Percentiles rank a stretch among this genome's conserved stretches.
phyloP scores from a whole-genome alignment of 2,113 vertebrate species.

The Halcyon malimbica region DNA sequence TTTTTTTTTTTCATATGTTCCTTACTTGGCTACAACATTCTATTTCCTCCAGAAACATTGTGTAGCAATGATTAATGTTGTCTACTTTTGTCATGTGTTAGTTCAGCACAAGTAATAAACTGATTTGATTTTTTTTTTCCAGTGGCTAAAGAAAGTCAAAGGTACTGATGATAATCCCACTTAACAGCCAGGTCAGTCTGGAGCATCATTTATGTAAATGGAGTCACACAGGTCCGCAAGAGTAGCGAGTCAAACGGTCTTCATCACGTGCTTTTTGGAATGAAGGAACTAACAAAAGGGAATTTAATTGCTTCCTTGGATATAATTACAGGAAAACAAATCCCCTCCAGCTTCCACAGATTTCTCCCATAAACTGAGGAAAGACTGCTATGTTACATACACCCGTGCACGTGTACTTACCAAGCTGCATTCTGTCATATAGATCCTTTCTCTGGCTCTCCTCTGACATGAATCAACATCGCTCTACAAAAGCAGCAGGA shows the following conservation, averaged over 20 bases:
- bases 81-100: not conserved
- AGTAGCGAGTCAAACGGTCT: not conserved
- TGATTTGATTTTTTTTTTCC: not conserved
- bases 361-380: not conserved
- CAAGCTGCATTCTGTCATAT: conserved; percentile 81
- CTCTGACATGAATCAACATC: conserved; percentile 89
- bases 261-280: not conserved
- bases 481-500: conserved; percentile 78
- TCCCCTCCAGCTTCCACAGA: not conserved
- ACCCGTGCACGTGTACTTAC: conserved; percentile 66
- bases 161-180: not conserved
- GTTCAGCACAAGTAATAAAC: not conserved
- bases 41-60: not conserved
- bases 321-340: not conserved
- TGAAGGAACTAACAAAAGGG: not conserved
- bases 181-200: not conserved
- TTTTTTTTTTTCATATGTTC: not conserved
- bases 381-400: not conserved
- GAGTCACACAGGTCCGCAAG: not conserved
- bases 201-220: not conserved
- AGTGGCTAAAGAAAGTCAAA: not conserved
- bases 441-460: conserved; percentile 83
- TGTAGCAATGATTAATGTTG: not conserved
- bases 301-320: not conserved
- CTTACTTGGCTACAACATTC: not conserved